A percentile compares a stretch with the other conserved stretches of the same genome.
Evolutionary conservation across 2,113 vertebrate species (phyloP).

Genomic region (Brachyhypopomus gauderio): DNA sequence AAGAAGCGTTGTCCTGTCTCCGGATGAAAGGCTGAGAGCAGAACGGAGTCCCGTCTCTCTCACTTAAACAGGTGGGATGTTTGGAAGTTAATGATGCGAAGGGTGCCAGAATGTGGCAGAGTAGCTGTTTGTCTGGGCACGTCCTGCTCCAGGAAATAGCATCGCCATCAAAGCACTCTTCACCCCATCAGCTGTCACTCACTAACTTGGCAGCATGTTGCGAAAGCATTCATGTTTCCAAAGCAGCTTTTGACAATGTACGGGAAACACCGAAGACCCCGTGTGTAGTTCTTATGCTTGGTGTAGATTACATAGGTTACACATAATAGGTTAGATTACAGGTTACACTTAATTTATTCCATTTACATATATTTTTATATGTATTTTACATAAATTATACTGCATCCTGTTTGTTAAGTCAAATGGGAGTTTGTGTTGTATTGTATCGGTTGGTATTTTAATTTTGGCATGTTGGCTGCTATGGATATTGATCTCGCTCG

Average conservation of each 20-base stretch:
- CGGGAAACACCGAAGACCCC: neutral
- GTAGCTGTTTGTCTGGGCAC: slow-evolving; percentile 26
- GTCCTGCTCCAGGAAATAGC: slow-evolving; percentile 32
- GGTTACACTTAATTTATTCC: too few species aligned
- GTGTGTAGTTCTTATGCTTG: neutral
- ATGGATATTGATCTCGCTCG: too few species aligned
- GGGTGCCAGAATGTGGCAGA: neutral
- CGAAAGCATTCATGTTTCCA: slow-evolving; percentile 36
- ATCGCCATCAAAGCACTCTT: slow-evolving; percentile 15
- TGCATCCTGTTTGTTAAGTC: too few species aligned
- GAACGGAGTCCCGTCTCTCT: neutral
- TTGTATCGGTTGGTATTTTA: too few species aligned
- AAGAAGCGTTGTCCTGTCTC: too few species aligned
- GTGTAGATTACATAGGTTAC: too few species aligned
- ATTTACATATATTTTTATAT: too few species aligned
- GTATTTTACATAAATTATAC: too few species aligned
- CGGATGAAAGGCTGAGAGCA: neutral
- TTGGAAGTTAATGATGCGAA: slow-evolving; percentile 13
- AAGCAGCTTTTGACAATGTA: neutral
- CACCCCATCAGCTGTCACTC: neutral
- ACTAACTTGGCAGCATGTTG: slow-evolving; percentile 35
- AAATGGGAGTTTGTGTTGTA: too few species aligned
- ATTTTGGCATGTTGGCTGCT: too few species aligned
- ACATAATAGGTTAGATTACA: too few species aligned
- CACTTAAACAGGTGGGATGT: neutral